Conservation (phyloP, 1,140 invertebrate genomes). For the Monochamus saltuarius region DNA sequence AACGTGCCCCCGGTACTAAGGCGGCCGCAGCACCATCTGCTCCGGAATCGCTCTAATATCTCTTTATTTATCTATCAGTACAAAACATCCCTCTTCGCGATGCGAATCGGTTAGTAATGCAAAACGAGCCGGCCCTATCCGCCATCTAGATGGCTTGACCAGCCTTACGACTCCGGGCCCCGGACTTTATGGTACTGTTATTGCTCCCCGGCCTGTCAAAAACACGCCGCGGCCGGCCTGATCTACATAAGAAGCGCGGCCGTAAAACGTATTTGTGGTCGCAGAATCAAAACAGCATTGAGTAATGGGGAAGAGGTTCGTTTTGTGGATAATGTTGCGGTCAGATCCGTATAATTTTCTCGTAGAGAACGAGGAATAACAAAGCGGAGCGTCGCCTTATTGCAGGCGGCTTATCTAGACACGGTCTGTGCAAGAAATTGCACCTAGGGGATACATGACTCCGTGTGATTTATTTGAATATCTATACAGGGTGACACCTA, state of each 20-base stretch:
- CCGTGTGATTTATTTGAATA: constrained; percentile 19
- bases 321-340: constrained; percentile 29
- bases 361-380: constrained; percentile 36
- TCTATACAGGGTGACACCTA: no score
- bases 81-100: constrained; percentile 33
- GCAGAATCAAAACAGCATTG: constrained; percentile 30
- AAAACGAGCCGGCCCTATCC: constrained; percentile 29
- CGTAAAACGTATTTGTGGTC: constrained; percentile 39
- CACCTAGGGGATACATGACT: constrained; percentile 11
- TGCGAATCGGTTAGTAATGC: constrained; percentile 33
- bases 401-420: constrained; percentile 21
- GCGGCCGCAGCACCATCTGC: constrained; percentile 29
- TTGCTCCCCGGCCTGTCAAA: constrained; percentile 38
- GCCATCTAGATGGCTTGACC: constrained; percentile 46
- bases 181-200: constrained; percentile 43
- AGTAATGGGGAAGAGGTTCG: constrained; percentile 36
- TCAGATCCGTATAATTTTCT: constrained; percentile 36
- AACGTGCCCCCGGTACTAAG: constrained; percentile 37
- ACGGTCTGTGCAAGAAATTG: constrained; percentile 1
- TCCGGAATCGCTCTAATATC: constrained; percentile 33
- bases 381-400: constrained; percentile 8
- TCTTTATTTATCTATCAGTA: constrained; percentile 48
- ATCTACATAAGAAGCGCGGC: constrained; percentile 28
- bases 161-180: constrained; percentile 42
- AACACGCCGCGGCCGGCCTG: constrained; percentile 28